Evolutionary conservation across 2,797 vertebrate species (phyloP), one percentile per base, ranked within the genome.

Genomic region (Hyperoplus immaculatus): DNA sequence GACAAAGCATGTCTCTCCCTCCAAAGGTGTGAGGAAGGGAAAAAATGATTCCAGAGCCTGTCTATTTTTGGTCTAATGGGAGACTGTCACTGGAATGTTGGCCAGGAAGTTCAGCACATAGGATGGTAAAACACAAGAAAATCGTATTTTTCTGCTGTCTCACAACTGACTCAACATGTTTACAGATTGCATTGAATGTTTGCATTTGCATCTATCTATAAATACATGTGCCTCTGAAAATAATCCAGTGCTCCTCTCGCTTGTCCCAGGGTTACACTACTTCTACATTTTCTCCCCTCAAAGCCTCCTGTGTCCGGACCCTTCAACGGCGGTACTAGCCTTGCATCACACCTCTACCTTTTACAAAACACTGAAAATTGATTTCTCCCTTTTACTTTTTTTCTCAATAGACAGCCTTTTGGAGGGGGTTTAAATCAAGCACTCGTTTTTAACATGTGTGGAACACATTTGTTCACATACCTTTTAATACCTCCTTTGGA

Each of bases 361-460:
- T 88, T 85, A 87, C 76, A 85, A 87, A 85, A 87, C 70, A 77
- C 65, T 77, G 47, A 80, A 78, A 87, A 90, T 79, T 66, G 64
- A 82, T 84, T 88, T 88, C 38, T 87, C 46, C 75, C 73, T 84
- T 80, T 67, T 62, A 65, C 72, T 61, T 62, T 75, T 86, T 55
- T 87, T 80, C 83, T 63, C 72, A 72, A 83, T 69, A 75, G 59
- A 76, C 39, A 39, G 49, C 55, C 78, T 76, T 82, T 83, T 72
- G 79, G 72, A 74, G 63, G 47, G 56, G 72, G 11, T 84, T 82
- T 71, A 81, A 80, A 86, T 82, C 56, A 51, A 83, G 65, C 67
- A 75, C 66, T 88, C 87, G 69, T 86, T 90, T 85, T 77, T 80
- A 85, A 80, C 73, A 73, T 70, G 63, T 85, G 86, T 86, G 86